Conservation (phyloP, 1,140 invertebrate genomes). For the Brachionus plicatilis region DNA sequence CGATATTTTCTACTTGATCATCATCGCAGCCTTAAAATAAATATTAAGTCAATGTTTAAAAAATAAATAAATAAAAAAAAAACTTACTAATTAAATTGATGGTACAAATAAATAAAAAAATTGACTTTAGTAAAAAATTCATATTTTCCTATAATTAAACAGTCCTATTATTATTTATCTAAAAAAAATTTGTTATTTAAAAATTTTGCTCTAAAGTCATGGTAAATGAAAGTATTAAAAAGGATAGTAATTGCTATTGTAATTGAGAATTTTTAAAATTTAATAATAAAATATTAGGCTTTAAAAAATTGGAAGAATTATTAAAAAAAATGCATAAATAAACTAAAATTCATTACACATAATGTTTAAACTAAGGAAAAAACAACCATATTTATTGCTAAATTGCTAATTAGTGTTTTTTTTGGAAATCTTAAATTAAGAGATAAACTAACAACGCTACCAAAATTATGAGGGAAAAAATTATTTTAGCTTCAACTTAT, state of each 20-base stretch:
- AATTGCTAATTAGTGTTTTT: neutral
- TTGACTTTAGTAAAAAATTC: neutral
- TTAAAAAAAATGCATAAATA: no score
- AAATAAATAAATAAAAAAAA: neutral
- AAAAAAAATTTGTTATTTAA: no score
- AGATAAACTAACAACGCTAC: neutral
- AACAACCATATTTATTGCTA: neutral
- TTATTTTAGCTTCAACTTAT: neutral
- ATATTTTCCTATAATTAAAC: neutral
- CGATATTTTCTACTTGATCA: neutral
- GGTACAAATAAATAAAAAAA: neutral
- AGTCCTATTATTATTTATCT: neutral
- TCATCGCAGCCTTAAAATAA: neutral
- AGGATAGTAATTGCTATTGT: no score
- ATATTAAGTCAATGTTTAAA: neutral
- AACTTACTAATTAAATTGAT: conserved; percentile 4
- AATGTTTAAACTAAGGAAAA: neutral
- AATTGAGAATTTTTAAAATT: no score
- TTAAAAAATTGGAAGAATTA: no score
- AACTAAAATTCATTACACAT: no score
- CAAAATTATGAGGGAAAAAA: neutral
- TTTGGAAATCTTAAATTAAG: neutral
- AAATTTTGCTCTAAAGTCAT: neutral
- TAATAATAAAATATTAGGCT: no score
- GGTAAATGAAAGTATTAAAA: neutral